Base-by-base conservation (phyloP, 1,140 invertebrate species). In the Campoletis sonorensis region DNA sequence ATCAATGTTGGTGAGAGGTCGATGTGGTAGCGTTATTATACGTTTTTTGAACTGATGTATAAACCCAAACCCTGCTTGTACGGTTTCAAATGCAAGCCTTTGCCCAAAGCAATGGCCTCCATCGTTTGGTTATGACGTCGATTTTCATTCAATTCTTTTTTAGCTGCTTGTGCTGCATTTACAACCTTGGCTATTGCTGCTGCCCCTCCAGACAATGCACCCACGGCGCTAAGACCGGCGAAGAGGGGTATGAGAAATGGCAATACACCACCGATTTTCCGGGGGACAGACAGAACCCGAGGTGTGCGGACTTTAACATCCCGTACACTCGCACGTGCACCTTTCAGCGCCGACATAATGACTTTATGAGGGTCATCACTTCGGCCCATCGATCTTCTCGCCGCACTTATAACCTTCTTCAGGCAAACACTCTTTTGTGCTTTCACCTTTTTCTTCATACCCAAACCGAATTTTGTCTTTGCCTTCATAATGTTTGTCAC, bases 181-280 rank as follows among this genome's bases (percentile, higher is more conserved):
- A 90, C 85, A 58, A n/a, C 54, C 5, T 58, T 58, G 16, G 18
- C 54, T 58, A 58, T 58, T 5, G 54, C 54, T 21, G 88, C 84
- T 30, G 86, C 86, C 1, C 88, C 89, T 30, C 88, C 89, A 10
- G 83, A 73, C 67, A 90, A 70, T 27, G 83, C 70, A 26, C 89
- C 89, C 37, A 88, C 26, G 15, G 90, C 90, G 40, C 85, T 87
- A 7, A 58, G 54, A n/a, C 54, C 54, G 18, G 54, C 54, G 18
- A 58, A 58, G 16, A 58, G 16, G 54, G 89, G 89, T 40, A 91
- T 81, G 21, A 89, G 70, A 79, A 61, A 81, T 68, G 88, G 88
- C 79, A 91, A 79, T 81, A 90, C 51, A 40, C 87, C 87, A 40
- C 89, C 88, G 67, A 81, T 85, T 86, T 90, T 91, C 0, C 4